These are phyloP conservation scores for Apistogramma diplotaenia DNA, from an alignment of 2,113 vertebrate genomes.

Conservation along the genomic window DNA sequence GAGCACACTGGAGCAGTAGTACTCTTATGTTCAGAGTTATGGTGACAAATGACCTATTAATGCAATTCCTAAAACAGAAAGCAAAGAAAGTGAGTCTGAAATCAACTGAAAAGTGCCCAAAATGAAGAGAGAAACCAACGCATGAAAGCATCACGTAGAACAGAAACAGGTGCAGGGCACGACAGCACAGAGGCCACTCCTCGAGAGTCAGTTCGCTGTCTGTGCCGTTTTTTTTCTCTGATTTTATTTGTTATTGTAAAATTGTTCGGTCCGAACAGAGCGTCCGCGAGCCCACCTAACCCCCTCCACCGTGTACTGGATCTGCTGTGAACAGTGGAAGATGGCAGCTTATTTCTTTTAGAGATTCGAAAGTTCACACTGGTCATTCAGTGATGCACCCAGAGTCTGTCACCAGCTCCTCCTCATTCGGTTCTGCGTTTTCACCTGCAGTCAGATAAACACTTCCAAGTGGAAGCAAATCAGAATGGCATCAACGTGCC, in stretches of 20 bases:
- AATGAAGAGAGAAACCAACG: constrained; percentile 47
- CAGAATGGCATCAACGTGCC: constrained; percentile 21
- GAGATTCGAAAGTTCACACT: constrained; percentile 45
- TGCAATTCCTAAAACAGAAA: constrained; percentile 67
- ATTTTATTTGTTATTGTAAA: constrained; percentile 11
- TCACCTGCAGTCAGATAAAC: constrained; percentile 12
- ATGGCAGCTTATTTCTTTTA: constrained; percentile 64
- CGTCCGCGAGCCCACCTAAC: neutral
- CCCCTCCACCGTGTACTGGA: constrained; percentile 18
- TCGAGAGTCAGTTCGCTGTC: constrained; percentile 56
- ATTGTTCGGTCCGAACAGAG: constrained; percentile 23
- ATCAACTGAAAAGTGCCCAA: constrained; percentile 47
- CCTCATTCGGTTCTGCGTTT: constrained; percentile 9
- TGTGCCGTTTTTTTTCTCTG: constrained; percentile 9
- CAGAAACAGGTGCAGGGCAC: constrained; percentile 48
- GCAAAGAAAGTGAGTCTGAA: constrained; percentile 53
- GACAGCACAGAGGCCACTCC: constrained; percentile 75
- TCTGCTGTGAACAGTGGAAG: constrained; percentile 62
- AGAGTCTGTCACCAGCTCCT: constrained; percentile 2
- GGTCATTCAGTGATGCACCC: neutral
- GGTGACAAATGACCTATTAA: constrained; percentile 50
- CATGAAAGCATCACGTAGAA: constrained; percentile 43
- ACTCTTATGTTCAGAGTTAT: constrained; percentile 33
- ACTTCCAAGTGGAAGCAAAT: constrained; percentile 48
- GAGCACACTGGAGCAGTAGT: constrained; percentile 34